Evolutionary conservation across 2,888 invertebrate species (phyloP), one percentile per base, ranked within the genome.

Genomic region (Camptogramma bilineatum): DNA sequence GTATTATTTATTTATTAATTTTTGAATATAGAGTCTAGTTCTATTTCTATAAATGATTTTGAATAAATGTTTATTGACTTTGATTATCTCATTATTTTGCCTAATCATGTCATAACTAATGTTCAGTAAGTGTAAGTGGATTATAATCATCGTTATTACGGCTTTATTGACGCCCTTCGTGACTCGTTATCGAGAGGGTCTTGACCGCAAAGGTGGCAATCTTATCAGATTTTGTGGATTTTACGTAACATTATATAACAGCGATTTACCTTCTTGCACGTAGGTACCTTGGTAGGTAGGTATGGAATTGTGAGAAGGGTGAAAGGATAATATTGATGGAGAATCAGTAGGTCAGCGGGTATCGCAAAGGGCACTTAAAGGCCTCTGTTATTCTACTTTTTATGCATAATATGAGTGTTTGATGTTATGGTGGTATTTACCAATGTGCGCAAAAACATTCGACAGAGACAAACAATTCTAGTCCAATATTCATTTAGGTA

Each of bases 61-160:
- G 24, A 4, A 24, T 24, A 24, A n/a, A n/a, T n/a, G n/a, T n/a
- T n/a, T n/a, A n/a, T n/a, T 24, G 28, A 7, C 7, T 34, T 13
- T 39, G 10, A 39, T 13, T 39, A 39, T 13, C 44, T 44, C 44
- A 17, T 44, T 3, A 7, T 44, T 7, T 28, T 28, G 50, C n/a
- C 19, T 42, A 31, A 46, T 3, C 51, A 62, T 48, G 44, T 13
- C 28, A 53, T 58, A 44, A 57, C n/a, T 34, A 31, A 52, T 51
- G 46, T 16, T 28, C 34, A 13, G 34, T 39, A 39, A 39, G 13
- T n/a, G 51, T 66, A 62, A 68, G 47, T 59, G 57, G 59, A 16
- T 56, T 65, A 19, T 64, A 63, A 70, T 62, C 62, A 64, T 54
- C 13, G 66, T 60, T 34, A 65, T 65, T 62, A 64, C 44, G 16